phyloP scores from a whole-genome alignment of 1,140 invertebrate species.

The Saxidomus purpurata region DNA sequence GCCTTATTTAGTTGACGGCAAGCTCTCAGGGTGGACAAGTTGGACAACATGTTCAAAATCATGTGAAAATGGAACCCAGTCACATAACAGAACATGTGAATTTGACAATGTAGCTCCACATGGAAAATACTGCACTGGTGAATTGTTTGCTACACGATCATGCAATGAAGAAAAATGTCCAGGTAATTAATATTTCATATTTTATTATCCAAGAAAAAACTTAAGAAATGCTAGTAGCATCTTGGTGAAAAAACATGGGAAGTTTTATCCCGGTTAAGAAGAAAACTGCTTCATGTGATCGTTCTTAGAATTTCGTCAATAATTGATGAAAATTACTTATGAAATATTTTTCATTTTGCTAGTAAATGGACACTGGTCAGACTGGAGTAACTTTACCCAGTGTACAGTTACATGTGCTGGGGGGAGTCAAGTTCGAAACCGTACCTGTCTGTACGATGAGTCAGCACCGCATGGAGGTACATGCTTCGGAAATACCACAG shows the following conservation, averaged over 20 bases:
- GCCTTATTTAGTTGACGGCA: slow-evolving; percentile 42
- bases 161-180: slow-evolving; percentile 49
- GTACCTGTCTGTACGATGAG: slow-evolving; percentile 70
- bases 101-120: slow-evolving; percentile 3
- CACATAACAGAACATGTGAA: slow-evolving; percentile 32
- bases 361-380: slow-evolving; percentile 78
- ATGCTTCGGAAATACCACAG: slow-evolving; percentile 52
- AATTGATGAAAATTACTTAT: too few species aligned
- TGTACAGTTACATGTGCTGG: slow-evolving; percentile 76
- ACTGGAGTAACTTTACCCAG: slow-evolving; percentile 73
- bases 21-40: background rate
- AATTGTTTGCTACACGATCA: background rate
- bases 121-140: slow-evolving; percentile 21
- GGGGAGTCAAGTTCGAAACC: slow-evolving; percentile 70
- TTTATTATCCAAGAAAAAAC: too few species aligned
- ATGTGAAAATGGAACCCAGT: slow-evolving; percentile 40
- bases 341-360: too few species aligned
- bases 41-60: slow-evolving; percentile 29
- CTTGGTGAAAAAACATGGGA: too few species aligned
- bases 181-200: background rate
- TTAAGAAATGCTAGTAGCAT: too few species aligned
- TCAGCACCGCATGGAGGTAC: slow-evolving; percentile 71
- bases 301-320: too few species aligned
- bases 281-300: too few species aligned
- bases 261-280: too few species aligned